phyloP scores from a whole-genome alignment of 2,113 vertebrate genomes.

The Guaruba guarouba region DNA sequence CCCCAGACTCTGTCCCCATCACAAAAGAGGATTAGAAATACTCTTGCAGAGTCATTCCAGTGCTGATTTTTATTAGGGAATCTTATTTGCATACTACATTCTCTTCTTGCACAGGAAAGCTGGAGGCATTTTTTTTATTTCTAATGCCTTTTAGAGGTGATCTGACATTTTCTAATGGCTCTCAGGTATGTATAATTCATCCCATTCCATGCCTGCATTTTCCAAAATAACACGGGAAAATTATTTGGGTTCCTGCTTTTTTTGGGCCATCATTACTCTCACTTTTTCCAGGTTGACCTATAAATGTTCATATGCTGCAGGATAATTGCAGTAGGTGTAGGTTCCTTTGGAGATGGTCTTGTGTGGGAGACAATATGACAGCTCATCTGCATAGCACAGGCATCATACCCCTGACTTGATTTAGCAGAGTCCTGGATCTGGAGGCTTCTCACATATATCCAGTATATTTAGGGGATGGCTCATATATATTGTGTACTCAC shows the following conservation, averaged over 20 bases:
- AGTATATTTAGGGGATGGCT: slow-evolving; percentile 4
- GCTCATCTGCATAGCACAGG: slow-evolving; percentile 59
- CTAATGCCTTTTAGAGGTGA: not conserved
- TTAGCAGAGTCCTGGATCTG: slow-evolving; percentile 28
- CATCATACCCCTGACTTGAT: slow-evolving; percentile 37
- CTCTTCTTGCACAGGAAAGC: not conserved
- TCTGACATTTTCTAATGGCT: slow-evolving; percentile 25
- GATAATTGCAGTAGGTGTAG: slow-evolving; percentile 60
- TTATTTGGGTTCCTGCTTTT: slow-evolving; percentile 27
- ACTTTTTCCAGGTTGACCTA: slow-evolving; percentile 39
- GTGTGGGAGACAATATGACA: slow-evolving; percentile 65
- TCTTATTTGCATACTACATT: not conserved
- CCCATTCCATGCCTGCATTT: not conserved
- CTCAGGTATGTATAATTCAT: slow-evolving; percentile 42
- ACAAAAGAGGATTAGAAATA: not conserved
- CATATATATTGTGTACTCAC: not conserved
- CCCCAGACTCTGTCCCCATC: not conserved
- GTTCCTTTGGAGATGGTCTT: slow-evolving; percentile 53
- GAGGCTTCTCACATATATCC: slow-evolving; percentile 13
- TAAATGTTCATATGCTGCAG: slow-evolving; percentile 60
- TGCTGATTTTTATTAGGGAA: not conserved
- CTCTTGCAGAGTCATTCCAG: not conserved
- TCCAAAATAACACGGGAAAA: slow-evolving; percentile 19
- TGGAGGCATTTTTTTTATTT: not conserved
- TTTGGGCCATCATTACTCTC: slow-evolving; percentile 36